Conservation (phyloP, 2,797 vertebrate genomes). For the Hypotaenidia okinawae region DNA sequence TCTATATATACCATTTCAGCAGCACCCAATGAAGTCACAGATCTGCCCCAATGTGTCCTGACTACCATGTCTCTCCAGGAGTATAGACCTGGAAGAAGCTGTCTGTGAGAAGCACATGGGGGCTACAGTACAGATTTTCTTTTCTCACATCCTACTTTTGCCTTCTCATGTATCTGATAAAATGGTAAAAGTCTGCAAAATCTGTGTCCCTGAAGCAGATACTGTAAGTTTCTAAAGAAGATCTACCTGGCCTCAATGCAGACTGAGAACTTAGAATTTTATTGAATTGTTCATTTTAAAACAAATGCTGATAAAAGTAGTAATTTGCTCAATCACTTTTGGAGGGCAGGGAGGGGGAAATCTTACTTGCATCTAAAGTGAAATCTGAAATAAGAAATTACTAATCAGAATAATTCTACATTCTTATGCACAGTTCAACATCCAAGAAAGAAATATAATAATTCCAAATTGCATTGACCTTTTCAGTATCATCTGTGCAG, state of each 20-base stretch:
- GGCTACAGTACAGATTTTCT: neutral
- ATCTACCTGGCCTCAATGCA: neutral
- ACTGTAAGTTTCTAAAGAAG: neutral
- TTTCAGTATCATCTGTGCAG: slow-evolving; percentile 57
- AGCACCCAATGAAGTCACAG: neutral
- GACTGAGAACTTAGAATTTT: neutral
- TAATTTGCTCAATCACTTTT: neutral
- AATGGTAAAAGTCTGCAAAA: neutral
- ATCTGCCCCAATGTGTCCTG: rapidly evolving
- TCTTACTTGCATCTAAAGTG: neutral
- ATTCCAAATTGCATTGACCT: slow-evolving; percentile 74
- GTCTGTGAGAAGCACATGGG: neutral
- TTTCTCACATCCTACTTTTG: neutral
- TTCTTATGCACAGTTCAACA: slow-evolving; percentile 32
- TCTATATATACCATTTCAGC: neutral
- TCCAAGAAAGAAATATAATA: slow-evolving; percentile 49
- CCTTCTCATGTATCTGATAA: neutral
- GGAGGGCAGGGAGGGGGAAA: neutral
- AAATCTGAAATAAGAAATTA: slow-evolving; percentile 43
- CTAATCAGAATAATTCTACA: slow-evolving; percentile 61
- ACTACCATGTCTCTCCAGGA: neutral
- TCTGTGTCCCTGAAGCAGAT: neutral
- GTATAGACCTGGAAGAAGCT: neutral
- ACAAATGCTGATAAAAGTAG: neutral
- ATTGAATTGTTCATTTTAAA: neutral